Evolutionary conservation across 35 echinoderm and acorn worm genomes (phyloP), one percentile per base, ranked within the genome.

Genomic region (Lytechinus pictus): DNA sequence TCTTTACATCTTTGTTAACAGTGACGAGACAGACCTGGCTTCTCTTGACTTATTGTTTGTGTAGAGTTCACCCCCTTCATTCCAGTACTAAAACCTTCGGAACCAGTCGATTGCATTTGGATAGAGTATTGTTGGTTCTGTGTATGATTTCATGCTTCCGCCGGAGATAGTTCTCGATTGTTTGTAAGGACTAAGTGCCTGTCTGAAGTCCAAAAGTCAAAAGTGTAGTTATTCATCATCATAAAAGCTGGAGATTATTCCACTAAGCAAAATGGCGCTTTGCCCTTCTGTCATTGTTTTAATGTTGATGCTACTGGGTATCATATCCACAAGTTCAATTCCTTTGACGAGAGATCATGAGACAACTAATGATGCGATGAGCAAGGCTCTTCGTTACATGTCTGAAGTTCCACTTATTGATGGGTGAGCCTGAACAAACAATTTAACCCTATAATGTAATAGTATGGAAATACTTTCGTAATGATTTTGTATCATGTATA

Each of bases 321-420:
- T 3, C 14, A 79, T 44, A 44, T 44, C 66, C 6, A 24, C 21
- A 24, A 4, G 21, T 6, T 24, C 16, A 24, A 16, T 79, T 7
- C 66, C 66, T 24, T 16, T 4, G 19, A 16, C 66, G 66, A 16
- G 19, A 24, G 66, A 79, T 79, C 16, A 79, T 79, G 66, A 79
- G 19, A 24, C 66, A 24, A 24, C 3, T 52, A 90, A 90, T 33
- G 9, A 28, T 44, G 88, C 88, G 13, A 90, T 33, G 88, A 10
- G 16, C 88, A 90, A 52, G 27, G 95, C 95, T 19, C 5, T 56
- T 1, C 14, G 87, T 21, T 96, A 92, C 89, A 94, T 96, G 95
- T 61, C 90, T 3, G 95, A 96, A 86, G 92, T 91, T 52, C 95
- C 95, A 5, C 95, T 96, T 52, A 96, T 96, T n/a, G 95, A 96